Percentiles rank a stretch among this genome's conserved stretches.
These are phyloP conservation scores for Haemorhous mexicanus DNA, from an alignment of 2,113 vertebrate genomes.

Conservation along the genomic window DNA sequence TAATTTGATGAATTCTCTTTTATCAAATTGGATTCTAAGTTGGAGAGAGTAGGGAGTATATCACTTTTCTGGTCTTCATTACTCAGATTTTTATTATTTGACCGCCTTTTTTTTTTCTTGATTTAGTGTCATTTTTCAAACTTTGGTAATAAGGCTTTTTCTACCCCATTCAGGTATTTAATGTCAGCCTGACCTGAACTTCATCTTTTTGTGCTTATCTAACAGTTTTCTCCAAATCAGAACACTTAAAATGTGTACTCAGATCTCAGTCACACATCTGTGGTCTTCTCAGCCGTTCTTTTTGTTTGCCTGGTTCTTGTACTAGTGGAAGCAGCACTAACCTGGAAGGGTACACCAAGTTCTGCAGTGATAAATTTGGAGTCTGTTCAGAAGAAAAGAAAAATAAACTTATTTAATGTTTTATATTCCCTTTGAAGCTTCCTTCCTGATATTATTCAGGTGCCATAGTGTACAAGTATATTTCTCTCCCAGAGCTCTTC, in stretches of 20 bases:
- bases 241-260: not conserved
- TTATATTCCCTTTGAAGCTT: not conserved
- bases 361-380: not conserved
- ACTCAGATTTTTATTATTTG: not conserved
- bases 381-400: not conserved
- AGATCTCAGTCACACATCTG: not conserved
- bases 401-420: not conserved
- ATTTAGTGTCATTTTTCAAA: not conserved
- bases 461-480: not conserved
- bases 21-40: not conserved
- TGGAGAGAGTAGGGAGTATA: rapidly evolving
- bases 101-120: not conserved
- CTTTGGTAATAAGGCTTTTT: not conserved
- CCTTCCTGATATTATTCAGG: not conserved
- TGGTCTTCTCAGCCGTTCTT: not conserved
- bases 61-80: not conserved
- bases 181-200: not conserved
- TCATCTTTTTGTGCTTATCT: not conserved
- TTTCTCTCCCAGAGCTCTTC: not conserved
- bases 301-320: not conserved
- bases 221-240: not conserved
- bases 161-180: not conserved
- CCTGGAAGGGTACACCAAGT: not conserved
- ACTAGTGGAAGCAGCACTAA: not conserved
- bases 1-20: not conserved